Evolutionary conservation across 2,797 vertebrate genomes (phyloP).

Genomic region (Mareca strepera): DNA sequence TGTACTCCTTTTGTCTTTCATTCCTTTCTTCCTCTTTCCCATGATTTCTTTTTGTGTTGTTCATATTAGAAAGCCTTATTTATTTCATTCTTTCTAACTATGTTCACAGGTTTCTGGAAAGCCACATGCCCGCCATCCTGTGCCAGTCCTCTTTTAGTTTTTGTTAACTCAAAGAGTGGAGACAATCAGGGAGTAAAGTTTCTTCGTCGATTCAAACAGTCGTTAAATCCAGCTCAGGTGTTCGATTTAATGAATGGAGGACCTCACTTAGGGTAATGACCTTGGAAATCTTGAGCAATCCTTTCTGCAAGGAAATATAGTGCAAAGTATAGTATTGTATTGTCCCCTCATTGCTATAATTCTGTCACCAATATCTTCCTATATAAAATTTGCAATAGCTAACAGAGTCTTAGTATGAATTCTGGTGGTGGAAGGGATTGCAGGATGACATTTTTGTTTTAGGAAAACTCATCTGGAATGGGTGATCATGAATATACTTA

Average conservation of each 20-base stretch:
- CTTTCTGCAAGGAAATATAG: conserved; percentile 1
- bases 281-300: conserved; percentile 53
- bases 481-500: neutral
- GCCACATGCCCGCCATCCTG: conserved; percentile 96
- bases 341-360: neutral
- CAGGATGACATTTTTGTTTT: neutral
- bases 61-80: conserved; percentile 42
- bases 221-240: conserved; percentile 98
- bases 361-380: neutral
- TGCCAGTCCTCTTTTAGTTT: conserved; percentile 96
- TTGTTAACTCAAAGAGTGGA: conserved; percentile 99
- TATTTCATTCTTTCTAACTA: conserved; percentile 65
- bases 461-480: neutral
- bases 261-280: conserved; percentile 93
- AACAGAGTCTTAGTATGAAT: neutral
- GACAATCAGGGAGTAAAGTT: conserved; percentile 99
- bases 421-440: neutral
- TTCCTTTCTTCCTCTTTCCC: conserved; percentile 47
- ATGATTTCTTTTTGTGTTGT: conserved; percentile 56
- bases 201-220: conserved; percentile 96
- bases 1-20: conserved; percentile 52
- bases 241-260: conserved; percentile 99
- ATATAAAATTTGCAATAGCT: neutral
- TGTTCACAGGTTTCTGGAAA: conserved; percentile 94
- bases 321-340: neutral